Percentiles rank a stretch among this genome's conserved stretches.
These are phyloP conservation scores for Watsonalla binaria DNA, from an alignment of 2,888 invertebrate genomes.

Conservation along the genomic window DNA sequence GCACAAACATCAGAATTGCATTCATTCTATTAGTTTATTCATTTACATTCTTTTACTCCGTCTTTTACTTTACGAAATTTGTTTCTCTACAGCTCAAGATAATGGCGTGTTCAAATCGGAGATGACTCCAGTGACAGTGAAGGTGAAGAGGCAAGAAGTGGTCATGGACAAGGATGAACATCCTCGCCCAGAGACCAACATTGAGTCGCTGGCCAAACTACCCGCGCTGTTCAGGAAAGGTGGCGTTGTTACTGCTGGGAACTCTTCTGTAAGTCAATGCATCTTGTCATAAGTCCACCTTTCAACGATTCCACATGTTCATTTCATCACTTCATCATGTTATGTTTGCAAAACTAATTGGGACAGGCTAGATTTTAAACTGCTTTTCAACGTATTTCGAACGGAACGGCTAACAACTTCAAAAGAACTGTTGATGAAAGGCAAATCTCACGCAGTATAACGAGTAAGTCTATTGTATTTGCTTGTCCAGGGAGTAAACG, in stretches of 20 bases:
- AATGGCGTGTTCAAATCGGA: slow-evolving; percentile 93
- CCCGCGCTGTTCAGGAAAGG: slow-evolving; percentile 93
- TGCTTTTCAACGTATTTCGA: too few species aligned
- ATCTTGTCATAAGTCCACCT: not conserved
- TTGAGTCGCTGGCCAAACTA: slow-evolving; percentile 89
- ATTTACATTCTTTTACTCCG: too few species aligned
- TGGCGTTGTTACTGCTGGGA: slow-evolving; percentile 96
- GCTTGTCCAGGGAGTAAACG: slow-evolving; percentile 89
- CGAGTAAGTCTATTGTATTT: not conserved
- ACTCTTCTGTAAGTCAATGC: slow-evolving; percentile 85
- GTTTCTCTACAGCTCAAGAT: slow-evolving; percentile 82
- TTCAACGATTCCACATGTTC: not conserved
- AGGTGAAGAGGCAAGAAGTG: slow-evolving; percentile 88
- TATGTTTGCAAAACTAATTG: too few species aligned
- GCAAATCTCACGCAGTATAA: not conserved
- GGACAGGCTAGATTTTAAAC: too few species aligned
- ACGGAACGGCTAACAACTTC: too few species aligned
- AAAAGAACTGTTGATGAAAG: not conserved
- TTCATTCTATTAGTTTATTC: too few species aligned
- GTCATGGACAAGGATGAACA: slow-evolving; percentile 93
- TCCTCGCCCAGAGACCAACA: slow-evolving; percentile 90
- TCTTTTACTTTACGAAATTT: too few species aligned
- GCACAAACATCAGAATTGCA: too few species aligned
- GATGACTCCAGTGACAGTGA: slow-evolving; percentile 89
- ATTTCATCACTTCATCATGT: not conserved